These are phyloP conservation scores for Arenaria interpres DNA, from an alignment of 2,113 vertebrate species.

Conservation along the genomic window DNA sequence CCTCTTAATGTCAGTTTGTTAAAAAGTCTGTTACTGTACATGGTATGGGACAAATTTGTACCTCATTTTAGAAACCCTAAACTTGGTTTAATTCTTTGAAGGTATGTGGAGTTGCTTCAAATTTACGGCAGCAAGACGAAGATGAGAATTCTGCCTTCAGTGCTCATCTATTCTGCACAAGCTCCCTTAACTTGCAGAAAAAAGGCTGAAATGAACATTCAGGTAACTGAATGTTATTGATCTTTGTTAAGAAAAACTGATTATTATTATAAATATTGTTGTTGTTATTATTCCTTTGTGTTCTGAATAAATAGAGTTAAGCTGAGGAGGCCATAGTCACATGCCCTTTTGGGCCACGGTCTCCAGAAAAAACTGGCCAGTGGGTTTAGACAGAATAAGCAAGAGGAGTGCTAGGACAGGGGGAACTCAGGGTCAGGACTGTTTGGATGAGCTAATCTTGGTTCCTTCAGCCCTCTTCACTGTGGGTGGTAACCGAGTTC, in stretches of 20 bases:
- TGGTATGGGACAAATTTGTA: not conserved
- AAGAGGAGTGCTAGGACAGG: not conserved
- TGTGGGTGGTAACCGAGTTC: slow-evolving; percentile 34
- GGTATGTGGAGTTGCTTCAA: not conserved
- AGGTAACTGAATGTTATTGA: not conserved
- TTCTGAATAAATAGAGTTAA: not conserved
- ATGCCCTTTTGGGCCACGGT: not conserved
- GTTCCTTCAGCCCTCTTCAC: not conserved
- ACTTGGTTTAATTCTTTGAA: not conserved
- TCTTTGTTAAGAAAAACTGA: not conserved
- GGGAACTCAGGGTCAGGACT: slow-evolving; percentile 19
- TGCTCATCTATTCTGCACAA: not conserved
- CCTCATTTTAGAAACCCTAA: not conserved
- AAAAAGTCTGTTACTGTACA: not conserved
- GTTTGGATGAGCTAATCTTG: slow-evolving; percentile 24
- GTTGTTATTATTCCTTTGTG: not conserved
- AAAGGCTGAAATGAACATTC: not conserved
- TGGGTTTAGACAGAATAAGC: not conserved
- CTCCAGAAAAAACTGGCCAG: not conserved
- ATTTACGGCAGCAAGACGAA: not conserved
- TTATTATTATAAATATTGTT: not conserved
- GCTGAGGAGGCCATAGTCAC: not conserved
- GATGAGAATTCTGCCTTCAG: not conserved
- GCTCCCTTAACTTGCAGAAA: not conserved
- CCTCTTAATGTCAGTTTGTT: not conserved